Evolutionary conservation across 2,797 vertebrate genomes (phyloP), one percentile per base, ranked within the genome.

Genomic region (Chelon auratus): DNA sequence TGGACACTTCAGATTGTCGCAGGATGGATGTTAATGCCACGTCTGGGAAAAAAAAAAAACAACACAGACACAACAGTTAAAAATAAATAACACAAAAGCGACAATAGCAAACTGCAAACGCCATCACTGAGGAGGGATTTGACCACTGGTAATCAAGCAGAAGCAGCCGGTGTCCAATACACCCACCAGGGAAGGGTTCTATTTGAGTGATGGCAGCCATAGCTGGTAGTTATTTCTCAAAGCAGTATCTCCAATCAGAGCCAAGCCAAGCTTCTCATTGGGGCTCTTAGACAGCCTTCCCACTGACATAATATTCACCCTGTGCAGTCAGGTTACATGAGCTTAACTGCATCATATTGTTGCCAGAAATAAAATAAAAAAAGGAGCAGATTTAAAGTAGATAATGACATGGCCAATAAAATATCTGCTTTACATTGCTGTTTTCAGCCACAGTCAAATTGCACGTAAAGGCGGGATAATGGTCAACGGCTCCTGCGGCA

Each of bases 161-260:
- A 43, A 73, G 51, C 65, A 71, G 55, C 33, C 5, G 1, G 17
- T 52, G 62, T 72, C 61, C 51, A 75, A 71, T 54, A 0, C 12
- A 1, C n/a, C 62, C 30, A 1, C 76, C 55, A 62, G 68, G 26
- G 26, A 73, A 70, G 51, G 51, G 53, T n/a, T 33, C 55, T 54
- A 50, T 59, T 53, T 73, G 48, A 68, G 26, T 67, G 62, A 72
- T 58, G 33, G 57, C n/a, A 56, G 43, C 9, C 37, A 61, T 65
- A 55, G 30, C 53, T 51, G 26, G 48, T 56, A 62, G 63, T 63
- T 66, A 59, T 75, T 62, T 76, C 52, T 77, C 30, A 77, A 54
- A 75, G 78, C 66, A 42, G 30, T 62, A 40, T 51, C 17, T 60
- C 37, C 47, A 78, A 53, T 80, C 72, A 79, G 47, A 76, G 50